These are phyloP conservation scores for Osedax frankpressi DNA, from an alignment of 2,888 invertebrate species.

Conservation along the genomic window DNA sequence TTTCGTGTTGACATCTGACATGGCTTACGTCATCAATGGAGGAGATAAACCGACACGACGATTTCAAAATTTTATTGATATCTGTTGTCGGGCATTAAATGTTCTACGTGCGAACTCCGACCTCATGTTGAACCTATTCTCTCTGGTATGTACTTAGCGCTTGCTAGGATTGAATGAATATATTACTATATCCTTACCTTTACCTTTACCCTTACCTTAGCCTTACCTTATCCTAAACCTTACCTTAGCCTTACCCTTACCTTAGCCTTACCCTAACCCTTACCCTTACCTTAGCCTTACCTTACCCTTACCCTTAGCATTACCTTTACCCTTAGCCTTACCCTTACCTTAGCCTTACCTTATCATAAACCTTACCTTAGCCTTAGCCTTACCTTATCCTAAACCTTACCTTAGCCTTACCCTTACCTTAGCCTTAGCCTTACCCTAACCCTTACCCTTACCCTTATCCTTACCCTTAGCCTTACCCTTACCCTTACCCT, in stretches of 20 bases:
- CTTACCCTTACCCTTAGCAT: background rate
- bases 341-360: background rate
- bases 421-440: background rate
- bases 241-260: background rate
- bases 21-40: conserved; percentile 98
- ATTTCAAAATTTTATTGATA: conserved; percentile 94
- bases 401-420: conserved; percentile 47
- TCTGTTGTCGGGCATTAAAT: conserved; percentile 93
- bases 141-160: conserved; percentile 27
- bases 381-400: background rate
- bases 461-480: background rate
- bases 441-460: background rate
- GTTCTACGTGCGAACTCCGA: conserved; percentile 56
- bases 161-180: background rate
- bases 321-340: background rate
- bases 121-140: conserved; percentile 28
- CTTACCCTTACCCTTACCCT: background rate
- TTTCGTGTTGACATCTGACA: conserved; percentile 92
- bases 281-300: background rate
- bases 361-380: too few relatives aligned
- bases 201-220: background rate
- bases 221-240: too few relatives aligned
- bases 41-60: conserved; percentile 73
- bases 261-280: background rate
- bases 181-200: background rate